These are phyloP conservation scores for Amphibalanus amphitrite DNA, from an alignment of 1,140 invertebrate genomes.

Conservation along the genomic window DNA sequence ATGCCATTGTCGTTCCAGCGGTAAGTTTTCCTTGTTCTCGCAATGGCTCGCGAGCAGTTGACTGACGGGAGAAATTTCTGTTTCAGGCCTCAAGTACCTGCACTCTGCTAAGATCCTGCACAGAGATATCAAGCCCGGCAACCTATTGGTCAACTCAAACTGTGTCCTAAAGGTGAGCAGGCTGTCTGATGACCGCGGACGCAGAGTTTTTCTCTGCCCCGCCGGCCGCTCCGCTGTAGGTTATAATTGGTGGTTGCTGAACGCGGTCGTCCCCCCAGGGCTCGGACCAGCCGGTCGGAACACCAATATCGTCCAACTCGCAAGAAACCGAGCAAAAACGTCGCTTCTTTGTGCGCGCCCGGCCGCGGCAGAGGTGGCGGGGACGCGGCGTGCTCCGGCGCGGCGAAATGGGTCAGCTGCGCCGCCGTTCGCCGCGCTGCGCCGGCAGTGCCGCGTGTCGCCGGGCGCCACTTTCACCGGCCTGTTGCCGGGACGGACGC, in stretches of 20 bases:
- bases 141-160: slow-evolving; percentile 94
- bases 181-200: too few species aligned
- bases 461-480: not conserved
- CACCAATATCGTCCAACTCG: too few species aligned
- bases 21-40: not conserved
- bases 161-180: slow-evolving; percentile 77
- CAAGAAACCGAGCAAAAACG: not conserved
- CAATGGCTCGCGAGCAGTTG: slow-evolving; percentile 13
- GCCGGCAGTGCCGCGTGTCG: not conserved
- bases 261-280: not conserved
- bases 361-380: too few species aligned
- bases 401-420: too few species aligned
- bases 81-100: slow-evolving; percentile 83
- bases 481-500: too few species aligned
- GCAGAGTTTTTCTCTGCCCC: too few species aligned
- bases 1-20: too few species aligned
- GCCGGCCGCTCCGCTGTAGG: not conserved
- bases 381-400: too few species aligned
- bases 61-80: too few species aligned
- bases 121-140: slow-evolving; percentile 98
- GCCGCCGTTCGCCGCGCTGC: too few species aligned
- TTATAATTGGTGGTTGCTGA: not conserved
- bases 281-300: too few species aligned
- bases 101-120: slow-evolving; percentile 95
- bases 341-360: not conserved